Evolutionary conservation across 2,888 invertebrate species (phyloP), one percentile per base, ranked within the genome.

Genomic region (Habroteleia sp.): DNA sequence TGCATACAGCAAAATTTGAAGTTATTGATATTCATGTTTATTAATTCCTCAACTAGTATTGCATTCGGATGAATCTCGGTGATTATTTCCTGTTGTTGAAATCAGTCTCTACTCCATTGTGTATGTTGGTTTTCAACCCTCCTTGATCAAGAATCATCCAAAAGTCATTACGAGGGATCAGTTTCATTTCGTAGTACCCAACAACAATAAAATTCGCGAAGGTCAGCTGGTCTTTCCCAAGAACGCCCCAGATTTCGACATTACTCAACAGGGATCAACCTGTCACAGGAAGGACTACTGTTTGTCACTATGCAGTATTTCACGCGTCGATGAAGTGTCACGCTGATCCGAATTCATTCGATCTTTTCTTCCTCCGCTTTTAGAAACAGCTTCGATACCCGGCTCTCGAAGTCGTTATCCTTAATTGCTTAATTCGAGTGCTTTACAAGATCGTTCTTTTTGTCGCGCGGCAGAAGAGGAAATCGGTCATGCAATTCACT

Each of bases 191-290:
- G 35, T 50, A 48, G 56, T 31, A 39, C 3, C 17, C 29, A 39
- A 54, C 29, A 39, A 54, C 60, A 44, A 71, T 62, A 48, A 62
- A 44, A 17, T 54, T 31, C 27, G 58, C 58, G 16, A 14, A 50
- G 84, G 83, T 85, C 87, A 87, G 84, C 85, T 87, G 87, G 81
- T 76, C 81, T 82, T 86, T 86, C 87, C 85, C 88, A 85, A 83
- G 83, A 84, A 82, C 87, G 83, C 87, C 87, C 87, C 88, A 88
- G 88, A 88, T 88, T 88, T 88, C 82, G 84, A 88, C 88, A 88
- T 88, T 88, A 88, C 86, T 88, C 88, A 88, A 87, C 81, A 77
- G 74, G 87, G 88, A 88, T 88, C 87, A 88, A 88, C 83, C 84
- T 88, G 87, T 83, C 88, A 87, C 46, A 65, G 58, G 54, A 75